Base-by-base conservation (phyloP, 2,797 vertebrate species). In the Acrocephalus scirpaceus region DNA sequence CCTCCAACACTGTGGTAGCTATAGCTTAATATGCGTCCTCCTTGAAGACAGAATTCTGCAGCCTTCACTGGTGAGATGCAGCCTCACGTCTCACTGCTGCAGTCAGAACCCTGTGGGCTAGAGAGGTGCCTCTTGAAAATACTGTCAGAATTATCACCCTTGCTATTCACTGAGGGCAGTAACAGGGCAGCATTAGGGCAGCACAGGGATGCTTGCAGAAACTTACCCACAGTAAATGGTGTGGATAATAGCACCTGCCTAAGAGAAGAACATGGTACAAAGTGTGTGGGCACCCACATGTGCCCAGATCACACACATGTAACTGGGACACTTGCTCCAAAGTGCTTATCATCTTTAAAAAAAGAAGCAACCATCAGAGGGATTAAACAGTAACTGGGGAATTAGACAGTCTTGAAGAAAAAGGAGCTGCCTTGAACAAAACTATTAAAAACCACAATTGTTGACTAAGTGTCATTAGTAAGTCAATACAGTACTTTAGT, bases 241-340 rank as follows among this genome's bases (percentile, higher is more conserved):
- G 7, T 40, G 57, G 64, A 22, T 56, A 84, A 77, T 29, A 60
- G 73, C 56, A 80, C 14, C 32, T 57, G n/a, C 38, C 51, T 65
- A 71, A 64, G 45, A 71, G 64, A 67, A 84, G 30, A 82, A 50
- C 11, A 4, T 2, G 12, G 58, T 30, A 61, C 32, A 44, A 89
- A 79, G 10, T 20, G 22, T 29, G 11, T 30, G 45, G 30, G 36
- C n/a, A 57, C 15, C 7, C 48, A 44, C 25, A 34, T 1, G 5
- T 2, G 5, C 15, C n/a, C 47, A 44, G 44, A 51, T 26, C 44
- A 73, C 74, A 90, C 1, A 78, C 25, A 72, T 0, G 0, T 26
- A 81, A 51, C 47, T 36, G 66, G 32, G 47, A n/a, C 65, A 81
- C 38, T 51, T 30, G 38, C 26, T 81, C 58, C 56, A 51, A 51